Evolutionary conservation across 1,140 invertebrate species (phyloP).

Genomic region (Trichogramma pretiosum): DNA sequence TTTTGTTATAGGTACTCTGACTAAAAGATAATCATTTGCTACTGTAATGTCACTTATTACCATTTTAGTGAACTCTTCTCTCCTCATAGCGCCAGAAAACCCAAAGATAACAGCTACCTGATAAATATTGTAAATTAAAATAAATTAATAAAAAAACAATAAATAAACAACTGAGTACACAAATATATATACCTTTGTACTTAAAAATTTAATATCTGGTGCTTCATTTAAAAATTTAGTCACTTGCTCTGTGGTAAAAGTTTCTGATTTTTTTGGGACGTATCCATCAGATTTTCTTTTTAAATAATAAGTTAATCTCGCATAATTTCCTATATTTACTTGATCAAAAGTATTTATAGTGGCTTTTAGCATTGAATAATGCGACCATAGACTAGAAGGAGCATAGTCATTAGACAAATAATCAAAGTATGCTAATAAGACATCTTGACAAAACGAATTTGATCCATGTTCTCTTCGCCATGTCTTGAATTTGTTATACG

Average conservation of each 20-base stretch:
- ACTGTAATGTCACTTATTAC: not conserved
- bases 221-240: not conserved
- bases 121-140: not conserved
- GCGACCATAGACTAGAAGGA: not conserved
- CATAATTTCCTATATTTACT: not conserved
- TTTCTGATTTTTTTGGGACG: not conserved
- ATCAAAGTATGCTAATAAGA: not conserved
- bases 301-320: not conserved
- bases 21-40: not conserved
- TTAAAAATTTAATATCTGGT: not conserved
- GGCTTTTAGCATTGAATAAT: not conserved
- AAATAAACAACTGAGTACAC: not conserved
- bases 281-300: not conserved
- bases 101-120: not conserved
- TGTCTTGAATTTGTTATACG: not conserved
- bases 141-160: not conserved
- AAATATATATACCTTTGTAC: not conserved
- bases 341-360: not conserved
- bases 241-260: not conserved
- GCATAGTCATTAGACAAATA: not conserved
- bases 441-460: not conserved
- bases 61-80: not conserved
- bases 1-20: not conserved
- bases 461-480: not conserved
- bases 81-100: not conserved